Base-by-base conservation (phyloP, 2,113 vertebrate genomes). In the Notiomystis cincta region DNA sequence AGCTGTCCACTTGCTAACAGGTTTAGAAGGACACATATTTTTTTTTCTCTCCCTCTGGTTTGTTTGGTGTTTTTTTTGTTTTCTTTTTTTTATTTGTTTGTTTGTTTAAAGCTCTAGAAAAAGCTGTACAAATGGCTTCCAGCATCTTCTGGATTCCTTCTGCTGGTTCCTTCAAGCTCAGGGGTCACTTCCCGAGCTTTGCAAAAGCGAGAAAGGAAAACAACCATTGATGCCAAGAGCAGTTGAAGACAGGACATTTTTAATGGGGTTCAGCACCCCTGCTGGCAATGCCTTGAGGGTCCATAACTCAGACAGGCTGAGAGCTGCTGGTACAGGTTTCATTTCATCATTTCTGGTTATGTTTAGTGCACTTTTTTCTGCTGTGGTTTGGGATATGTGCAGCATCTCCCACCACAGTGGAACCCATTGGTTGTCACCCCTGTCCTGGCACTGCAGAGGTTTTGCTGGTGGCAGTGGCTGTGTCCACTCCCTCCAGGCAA, bases 281-380 rank as follows among this genome's bases (percentile, higher is more conserved):
- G 0, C 4, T 33, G 50, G 54, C 18, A 71, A 37, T 79, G 16
- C 51, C 53, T 28, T 51, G 38, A 62, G 82, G 44, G 66, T 11
- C 44, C 1, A 2, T 54, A 50, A 8, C 21, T 54, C 47, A 15
- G 61, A 17, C 40, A 15, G 87, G 70, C 90, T 73, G 88, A 53
- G 66, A 80, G 88, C 85, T 22, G 11, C 92, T 42, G 58, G 75
- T 38, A 45, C 85, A 92, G 82, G 45, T 84, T 92, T 82, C 33
- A 28, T 60, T 60, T 57, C 70, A 42, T 58, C 28, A 11, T 82
- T 93, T 79, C 75, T 83, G 82, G 35, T 96, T 95, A 12, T 31
- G 66, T 96, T 96, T 92, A 47, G 78, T 96, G 96, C 96, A 97
- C 96, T 95, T 96, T 96, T 91, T 64, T 58, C 77, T 20, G 1